These are phyloP conservation scores for Ichneumoninae sp. DNA, from an alignment of 2,888 invertebrate species.

Conservation along the genomic window DNA sequence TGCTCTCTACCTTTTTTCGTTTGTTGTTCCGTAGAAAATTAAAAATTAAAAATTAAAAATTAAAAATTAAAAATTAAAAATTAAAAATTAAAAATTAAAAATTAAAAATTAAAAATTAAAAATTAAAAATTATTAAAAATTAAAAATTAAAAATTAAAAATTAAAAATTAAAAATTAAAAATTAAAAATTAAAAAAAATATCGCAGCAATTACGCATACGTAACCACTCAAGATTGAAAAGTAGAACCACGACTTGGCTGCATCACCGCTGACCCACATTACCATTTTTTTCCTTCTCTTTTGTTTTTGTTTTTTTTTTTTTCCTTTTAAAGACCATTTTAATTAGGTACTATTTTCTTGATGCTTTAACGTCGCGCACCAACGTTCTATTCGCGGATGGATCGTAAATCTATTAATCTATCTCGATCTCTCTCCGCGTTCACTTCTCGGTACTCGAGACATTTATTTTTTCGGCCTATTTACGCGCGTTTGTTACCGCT, in stretches of 20 bases:
- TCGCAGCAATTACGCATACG: background rate
- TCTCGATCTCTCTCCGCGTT: background rate
- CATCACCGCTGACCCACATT: background rate
- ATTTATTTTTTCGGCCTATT: constrained; percentile 31
- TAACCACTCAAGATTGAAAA: background rate
- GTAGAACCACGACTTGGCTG: background rate
- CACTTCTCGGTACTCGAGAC: constrained; percentile 20
- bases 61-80: too few species aligned
- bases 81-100: too few species aligned
- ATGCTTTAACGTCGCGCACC: constrained; percentile 30
- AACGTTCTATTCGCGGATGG: constrained; percentile 39
- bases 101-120: too few species aligned
- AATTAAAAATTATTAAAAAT: too few species aligned
- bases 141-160: too few species aligned
- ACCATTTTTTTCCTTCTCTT: background rate
- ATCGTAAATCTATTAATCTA: constrained; percentile 30
- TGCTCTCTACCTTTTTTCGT: background rate
- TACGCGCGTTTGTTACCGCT: constrained; percentile 15
- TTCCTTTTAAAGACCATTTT: constrained; percentile 38
- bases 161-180: too few species aligned
- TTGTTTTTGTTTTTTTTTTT: too few species aligned
- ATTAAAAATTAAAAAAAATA: too few species aligned
- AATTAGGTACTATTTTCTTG: constrained; percentile 34
- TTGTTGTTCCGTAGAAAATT: background rate
- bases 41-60: too few species aligned